Evolutionary conservation across 2,888 invertebrate genomes (phyloP).

Genomic region (Blomia tropicalis): DNA sequence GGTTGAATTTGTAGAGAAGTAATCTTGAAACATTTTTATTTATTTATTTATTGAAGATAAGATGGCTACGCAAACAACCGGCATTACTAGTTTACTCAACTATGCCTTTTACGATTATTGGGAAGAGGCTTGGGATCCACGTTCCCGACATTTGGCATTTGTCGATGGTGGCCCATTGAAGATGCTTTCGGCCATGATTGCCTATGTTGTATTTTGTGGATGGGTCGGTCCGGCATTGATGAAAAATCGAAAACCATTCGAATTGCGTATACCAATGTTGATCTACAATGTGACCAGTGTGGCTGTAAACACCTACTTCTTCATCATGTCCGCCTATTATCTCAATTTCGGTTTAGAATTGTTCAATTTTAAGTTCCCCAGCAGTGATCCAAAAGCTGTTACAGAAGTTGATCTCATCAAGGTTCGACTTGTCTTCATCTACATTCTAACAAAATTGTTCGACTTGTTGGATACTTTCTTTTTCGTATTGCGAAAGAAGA

Average conservation of each 20-base stretch:
- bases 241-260: conserved; percentile 15
- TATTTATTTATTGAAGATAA: too few relatives aligned
- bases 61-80: too few relatives aligned
- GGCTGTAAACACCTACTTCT: conserved; percentile 12
- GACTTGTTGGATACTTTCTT: conserved; percentile 21
- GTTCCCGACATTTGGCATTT: not conserved
- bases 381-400: not conserved
- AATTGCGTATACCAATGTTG: conserved; percentile 14
- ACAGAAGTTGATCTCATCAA: not conserved
- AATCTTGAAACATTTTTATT: too few relatives aligned
- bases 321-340: conserved; percentile 16
- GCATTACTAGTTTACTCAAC: too few relatives aligned
- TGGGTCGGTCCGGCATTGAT: conserved; percentile 1
- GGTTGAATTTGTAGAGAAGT: too few relatives aligned
- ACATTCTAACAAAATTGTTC: conserved; percentile 8
- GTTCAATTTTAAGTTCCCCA: conserved; percentile 20
- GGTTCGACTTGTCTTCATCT: not conserved
- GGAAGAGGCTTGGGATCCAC: conserved; percentile 20
- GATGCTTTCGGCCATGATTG: not conserved
- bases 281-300: conserved; percentile 16
- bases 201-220: not conserved
- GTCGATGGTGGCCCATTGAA: conserved; percentile 16
- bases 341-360: not conserved
- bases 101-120: conserved; percentile 15
- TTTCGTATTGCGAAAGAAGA: conserved; percentile 20